Conservation (phyloP, 2,888 invertebrate genomes). For the Drosophila nr. medialis region DNA sequence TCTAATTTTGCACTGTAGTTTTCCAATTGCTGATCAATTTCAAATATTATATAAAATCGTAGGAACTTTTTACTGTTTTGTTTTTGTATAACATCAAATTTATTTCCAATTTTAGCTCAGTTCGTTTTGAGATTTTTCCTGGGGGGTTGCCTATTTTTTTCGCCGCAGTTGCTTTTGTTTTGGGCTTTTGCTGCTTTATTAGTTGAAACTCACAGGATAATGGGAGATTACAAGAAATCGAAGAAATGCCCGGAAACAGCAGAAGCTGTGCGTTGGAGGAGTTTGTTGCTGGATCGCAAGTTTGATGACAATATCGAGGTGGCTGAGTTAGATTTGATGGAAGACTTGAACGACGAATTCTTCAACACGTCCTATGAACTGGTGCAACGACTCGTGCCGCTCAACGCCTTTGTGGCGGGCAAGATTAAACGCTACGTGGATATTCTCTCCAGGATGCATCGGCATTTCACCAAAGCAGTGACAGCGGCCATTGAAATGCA, state of each 20-base stretch:
- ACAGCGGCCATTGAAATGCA: slow-evolving; percentile 45
- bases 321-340: slow-evolving; percentile 72
- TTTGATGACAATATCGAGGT: slow-evolving; percentile 50
- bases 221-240: slow-evolving; percentile 4
- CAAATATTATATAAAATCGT: neutral
- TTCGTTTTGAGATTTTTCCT: slow-evolving; percentile 23
- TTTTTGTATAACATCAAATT: slow-evolving; percentile 5
- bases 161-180: slow-evolving; percentile 1
- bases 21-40: neutral
- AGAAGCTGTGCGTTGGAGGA: neutral
- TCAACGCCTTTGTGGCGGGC: slow-evolving; percentile 64
- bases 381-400: slow-evolving; percentile 67
- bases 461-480: slow-evolving; percentile 66
- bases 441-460: slow-evolving; percentile 72
- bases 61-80: neutral
- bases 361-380: slow-evolving; percentile 61
- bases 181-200: neutral
- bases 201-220: neutral
- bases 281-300: rapidly evolving
- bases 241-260: neutral
- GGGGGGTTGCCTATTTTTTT: neutral
- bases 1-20: neutral
- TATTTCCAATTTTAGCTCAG: slow-evolving; percentile 33
- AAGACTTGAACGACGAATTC: slow-evolving; percentile 76
- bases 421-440: slow-evolving; percentile 75